Percentiles rank a stretch among this genome's conserved stretches.
Conservation (phyloP, 2,888 invertebrate genomes). For the Hipparchia semele region DNA sequence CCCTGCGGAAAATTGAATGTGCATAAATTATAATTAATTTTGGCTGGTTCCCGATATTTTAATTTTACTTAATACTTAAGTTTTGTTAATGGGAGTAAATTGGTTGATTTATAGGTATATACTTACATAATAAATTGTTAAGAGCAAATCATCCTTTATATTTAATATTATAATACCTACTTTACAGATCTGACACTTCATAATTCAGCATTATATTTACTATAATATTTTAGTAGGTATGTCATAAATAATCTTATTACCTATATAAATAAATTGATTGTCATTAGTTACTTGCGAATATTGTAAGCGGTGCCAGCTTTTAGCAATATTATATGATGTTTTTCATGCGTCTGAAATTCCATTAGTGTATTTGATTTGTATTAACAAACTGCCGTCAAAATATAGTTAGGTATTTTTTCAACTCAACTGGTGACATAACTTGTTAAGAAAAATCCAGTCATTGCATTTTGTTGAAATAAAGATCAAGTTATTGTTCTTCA, state of each 20-base stretch:
- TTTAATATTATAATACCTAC: constrained; percentile 24
- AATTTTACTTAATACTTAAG: no score
- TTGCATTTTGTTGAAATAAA: neutral
- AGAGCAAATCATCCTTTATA: constrained; percentile 10
- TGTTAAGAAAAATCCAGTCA: no score
- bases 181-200: constrained; percentile 26
- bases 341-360: neutral
- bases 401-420: no score
- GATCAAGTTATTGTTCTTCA: neutral
- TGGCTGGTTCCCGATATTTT: no score
- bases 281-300: neutral
- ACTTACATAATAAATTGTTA: no score
- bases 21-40: no score
- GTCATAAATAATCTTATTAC: neutral
- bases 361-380: neutral
- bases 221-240: constrained; percentile 1
- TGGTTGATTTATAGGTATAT: no score
- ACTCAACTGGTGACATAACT: no score
- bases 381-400: neutral
- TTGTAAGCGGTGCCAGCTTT: neutral
- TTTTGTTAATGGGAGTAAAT: no score
- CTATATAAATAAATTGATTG: no score
- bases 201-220: neutral
- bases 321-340: neutral
- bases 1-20: no score